Evolutionary conservation across 2,113 vertebrate species (phyloP), one percentile per base, ranked within the genome.

Genomic region (Cyanocitta stelleri): DNA sequence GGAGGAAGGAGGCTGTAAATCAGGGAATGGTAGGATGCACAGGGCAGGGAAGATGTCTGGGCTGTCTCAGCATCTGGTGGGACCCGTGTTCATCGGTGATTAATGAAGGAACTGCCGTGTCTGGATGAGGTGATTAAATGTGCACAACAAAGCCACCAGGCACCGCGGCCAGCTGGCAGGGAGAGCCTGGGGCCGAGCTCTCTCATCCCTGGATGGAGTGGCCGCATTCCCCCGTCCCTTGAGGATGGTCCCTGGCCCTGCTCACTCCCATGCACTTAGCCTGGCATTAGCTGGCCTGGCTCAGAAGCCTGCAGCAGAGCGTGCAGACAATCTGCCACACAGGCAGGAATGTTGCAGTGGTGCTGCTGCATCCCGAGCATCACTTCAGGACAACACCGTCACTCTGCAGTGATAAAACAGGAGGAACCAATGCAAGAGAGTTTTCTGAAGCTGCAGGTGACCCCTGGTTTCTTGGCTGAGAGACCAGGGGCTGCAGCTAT

Each of bases 221-320:
- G 71, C 58, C 0, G 0, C 67, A 49, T 88, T 71, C 19, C 49
- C 46, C 32, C 3, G 0, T 72, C 75, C 71, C 54, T 68, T 0
- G 4, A 63, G 87, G 52, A 71, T 32, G 69, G 39, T 35, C 35
- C 16, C 33, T 75, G 77, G 79, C 69, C 79, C 74, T 21, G 35
- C 52, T 78, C 15, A 15, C 21, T 26, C 41, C 30, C 11, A 6
- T n/a, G 8, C 19, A 41, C 33, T 62, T 16, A n/a, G 16, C 66
- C 52, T 2, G 2, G 44, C 4, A 6, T 43, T 73, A 20, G 54
- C 63, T 76, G 58, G 14, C 26, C 86, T 79, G 49, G 13, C 71
- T 83, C 2, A 0, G 46, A 23, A 89, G 39, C 56, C 18, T 16
- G 26, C 0, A 2, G 30, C 39, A 55, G 48, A 93, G 44, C 0